phyloP scores from a whole-genome alignment of 1,140 invertebrate genomes.

The Euwallacea fornicatus region DNA sequence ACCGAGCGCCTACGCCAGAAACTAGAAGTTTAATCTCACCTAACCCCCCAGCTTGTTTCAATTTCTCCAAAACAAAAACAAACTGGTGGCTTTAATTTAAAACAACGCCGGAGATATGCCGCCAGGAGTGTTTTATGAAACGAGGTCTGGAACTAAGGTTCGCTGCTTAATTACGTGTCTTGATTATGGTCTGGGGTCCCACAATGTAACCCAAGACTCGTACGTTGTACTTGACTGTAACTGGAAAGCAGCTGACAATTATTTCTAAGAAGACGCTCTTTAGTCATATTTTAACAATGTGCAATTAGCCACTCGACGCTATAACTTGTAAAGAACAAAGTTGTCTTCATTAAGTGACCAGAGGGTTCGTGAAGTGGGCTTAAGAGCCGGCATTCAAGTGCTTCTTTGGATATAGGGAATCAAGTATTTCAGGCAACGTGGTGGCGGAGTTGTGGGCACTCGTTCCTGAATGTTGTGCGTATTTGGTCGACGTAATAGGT shows the following conservation, averaged over 20 bases:
- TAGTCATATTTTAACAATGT: background rate
- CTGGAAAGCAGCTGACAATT: too few relatives aligned
- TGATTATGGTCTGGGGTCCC: background rate
- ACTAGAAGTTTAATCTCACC: background rate
- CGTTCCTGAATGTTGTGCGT: too few relatives aligned
- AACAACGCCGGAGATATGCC: slow-evolving; percentile 4
- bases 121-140: slow-evolving; percentile 7
- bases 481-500: too few relatives aligned
- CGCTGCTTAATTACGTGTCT: slow-evolving; percentile 3
- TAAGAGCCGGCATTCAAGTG: background rate
- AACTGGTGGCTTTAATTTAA: slow-evolving; percentile 13
- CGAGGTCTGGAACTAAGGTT: slow-evolving; percentile 4
- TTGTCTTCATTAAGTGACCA: background rate
- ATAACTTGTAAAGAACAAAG: background rate
- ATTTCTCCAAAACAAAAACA: slow-evolving; percentile 10
- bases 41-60: slow-evolving; percentile 5
- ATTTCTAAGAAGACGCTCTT: too few relatives aligned
- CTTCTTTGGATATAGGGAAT: background rate
- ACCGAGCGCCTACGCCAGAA: background rate
- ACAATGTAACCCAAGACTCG: too few relatives aligned
- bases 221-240: too few relatives aligned
- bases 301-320: background rate
- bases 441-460: too few relatives aligned
- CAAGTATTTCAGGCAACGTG: background rate
- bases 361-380: background rate